Evolutionary conservation across 1,140 invertebrate genomes (phyloP), one percentile per base, ranked within the genome.

Genomic region (Hermetia illucens): DNA sequence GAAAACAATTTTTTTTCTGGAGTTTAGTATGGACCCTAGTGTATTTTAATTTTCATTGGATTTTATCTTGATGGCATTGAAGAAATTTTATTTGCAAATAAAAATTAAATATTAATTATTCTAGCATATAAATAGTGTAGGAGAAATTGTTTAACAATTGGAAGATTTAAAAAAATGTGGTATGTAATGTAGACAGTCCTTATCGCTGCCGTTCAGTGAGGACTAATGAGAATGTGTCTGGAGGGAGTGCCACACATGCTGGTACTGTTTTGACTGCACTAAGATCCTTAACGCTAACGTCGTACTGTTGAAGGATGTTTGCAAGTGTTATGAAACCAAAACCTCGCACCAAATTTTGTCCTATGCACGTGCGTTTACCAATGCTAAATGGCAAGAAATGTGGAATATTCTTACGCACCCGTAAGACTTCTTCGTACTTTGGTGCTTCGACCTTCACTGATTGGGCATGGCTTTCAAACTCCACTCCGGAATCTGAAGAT

Each of bases 341-440:
- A 21, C 79, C 74, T 17, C 77, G 75, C 0, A 88, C 80, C 30
- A 94, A 62, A 38, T 80, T 82, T 60, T 89, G 86, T 1, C 89
- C 89, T 46, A 94, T 79, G 53, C 89, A 93, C 0, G 84, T 84
- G 9, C 89, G 66, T 43, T 84, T 78, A 1, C 88, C 82, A 21
- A 82, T 83, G 44, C 83, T 83, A 61, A 91, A 92, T 0, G 88
- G 88, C 15, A 91, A 63, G 50, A 89, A 92, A 54, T 85, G 72
- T 2, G 80, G 63, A 27, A 72, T 65, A 43, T 69, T 70, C 42
- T 57, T 68, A 41, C 57, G 70, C 1, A 71, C 49, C 10, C 33
- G 6, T 13, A 34, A n/a, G n/a, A n/a, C n/a, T n/a, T n/a, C n/a
- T 24, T 44, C 29, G 22, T 41, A 44, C 12, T 29, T 41, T 5